Conservation (phyloP, 1,140 invertebrate species). For the Nixonia krombeini region DNA sequence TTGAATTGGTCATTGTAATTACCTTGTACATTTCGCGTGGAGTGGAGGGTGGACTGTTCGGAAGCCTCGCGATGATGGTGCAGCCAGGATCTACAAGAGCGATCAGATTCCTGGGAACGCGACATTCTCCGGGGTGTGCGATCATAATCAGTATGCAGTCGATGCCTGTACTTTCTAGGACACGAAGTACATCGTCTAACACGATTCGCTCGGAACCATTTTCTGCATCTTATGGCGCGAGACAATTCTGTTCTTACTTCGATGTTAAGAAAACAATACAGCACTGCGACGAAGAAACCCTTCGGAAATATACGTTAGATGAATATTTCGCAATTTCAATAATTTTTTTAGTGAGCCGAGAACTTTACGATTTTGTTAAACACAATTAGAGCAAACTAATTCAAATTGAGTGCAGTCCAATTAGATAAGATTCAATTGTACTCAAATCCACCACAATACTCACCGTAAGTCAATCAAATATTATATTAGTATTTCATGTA, state of each 20-base stretch:
- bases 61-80: neutral
- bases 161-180: slow-evolving; percentile 9
- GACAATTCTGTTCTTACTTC: slow-evolving; percentile 75
- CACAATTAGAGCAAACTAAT: no score
- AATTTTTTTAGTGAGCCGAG: neutral
- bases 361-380: no score
- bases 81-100: neutral
- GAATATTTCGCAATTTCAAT: neutral
- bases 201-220: slow-evolving; percentile 39
- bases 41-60: neutral
- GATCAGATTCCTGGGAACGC: neutral
- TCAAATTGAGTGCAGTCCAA: no score
- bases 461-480: no score
- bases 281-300: slow-evolving; percentile 80
- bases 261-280: slow-evolving; percentile 81
- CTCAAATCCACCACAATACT: no score
- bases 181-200: slow-evolving; percentile 38
- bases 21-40: no score
- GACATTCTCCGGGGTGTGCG: neutral
- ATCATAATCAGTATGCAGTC: neutral
- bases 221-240: slow-evolving; percentile 49
- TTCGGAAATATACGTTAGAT: slow-evolving; percentile 48
- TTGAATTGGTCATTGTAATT: no score
- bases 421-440: no score
- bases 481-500: no score